Percentiles rank a stretch among this genome's conserved stretches.
These are phyloP conservation scores for Bombus sibiricus DNA, from an alignment of 1,140 invertebrate genomes.

Conservation along the genomic window DNA sequence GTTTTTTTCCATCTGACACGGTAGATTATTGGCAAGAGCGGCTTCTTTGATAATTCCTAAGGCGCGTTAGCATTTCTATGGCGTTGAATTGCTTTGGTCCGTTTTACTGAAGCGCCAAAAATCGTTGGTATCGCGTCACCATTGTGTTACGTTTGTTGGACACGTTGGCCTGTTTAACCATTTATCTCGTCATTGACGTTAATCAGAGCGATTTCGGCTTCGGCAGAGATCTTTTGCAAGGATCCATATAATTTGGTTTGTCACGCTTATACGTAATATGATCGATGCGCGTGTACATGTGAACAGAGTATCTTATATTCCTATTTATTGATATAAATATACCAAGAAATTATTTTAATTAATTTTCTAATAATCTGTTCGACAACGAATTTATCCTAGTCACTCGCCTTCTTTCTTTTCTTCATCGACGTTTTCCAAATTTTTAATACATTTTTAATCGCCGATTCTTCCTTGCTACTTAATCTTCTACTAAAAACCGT, in stretches of 20 bases:
- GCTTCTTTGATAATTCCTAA: slow-evolving; percentile 66
- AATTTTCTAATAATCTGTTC: background rate
- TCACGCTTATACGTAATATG: slow-evolving; percentile 14
- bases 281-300: background rate
- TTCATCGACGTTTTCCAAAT: background rate
- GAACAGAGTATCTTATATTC: background rate
- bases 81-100: slow-evolving; percentile 55
- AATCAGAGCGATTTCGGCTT: slow-evolving; percentile 51
- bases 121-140: slow-evolving; percentile 48
- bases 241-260: slow-evolving; percentile 14
- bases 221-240: background rate
- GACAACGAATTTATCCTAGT: background rate
- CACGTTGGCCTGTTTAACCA: slow-evolving; percentile 62
- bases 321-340: background rate
- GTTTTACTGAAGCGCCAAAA: slow-evolving; percentile 50
- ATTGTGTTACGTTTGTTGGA: slow-evolving; percentile 56
- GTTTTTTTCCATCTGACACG: slow-evolving; percentile 47
- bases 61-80: slow-evolving; percentile 68
- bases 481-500: slow-evolving; percentile 4
- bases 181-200: slow-evolving; percentile 67
- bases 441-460: background rate
- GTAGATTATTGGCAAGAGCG: slow-evolving; percentile 59
- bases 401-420: background rate
- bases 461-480: background rate
- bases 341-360: background rate